Conservation (phyloP, 2,797 vertebrate species). For the Percopsis omiscomaycus region DNA sequence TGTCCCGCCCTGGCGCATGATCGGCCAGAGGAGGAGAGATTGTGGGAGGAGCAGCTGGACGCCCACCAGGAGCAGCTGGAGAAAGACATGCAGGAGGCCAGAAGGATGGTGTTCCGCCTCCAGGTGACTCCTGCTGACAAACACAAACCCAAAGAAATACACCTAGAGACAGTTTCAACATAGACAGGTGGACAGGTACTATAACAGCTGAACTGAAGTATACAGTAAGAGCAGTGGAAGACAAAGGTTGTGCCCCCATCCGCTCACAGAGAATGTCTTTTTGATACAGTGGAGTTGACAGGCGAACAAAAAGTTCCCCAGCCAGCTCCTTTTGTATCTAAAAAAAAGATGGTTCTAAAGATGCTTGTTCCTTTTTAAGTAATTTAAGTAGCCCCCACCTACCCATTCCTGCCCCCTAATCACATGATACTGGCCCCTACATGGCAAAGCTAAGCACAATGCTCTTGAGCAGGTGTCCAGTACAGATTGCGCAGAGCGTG, state of each 20-base stretch:
- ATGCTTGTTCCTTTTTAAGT: too few species aligned
- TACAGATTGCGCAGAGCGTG: not conserved
- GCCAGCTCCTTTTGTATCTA: too few species aligned
- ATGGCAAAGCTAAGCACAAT: not conserved
- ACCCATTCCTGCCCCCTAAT: constrained; percentile 4
- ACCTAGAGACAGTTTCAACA: too few species aligned
- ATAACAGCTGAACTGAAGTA: too few species aligned
- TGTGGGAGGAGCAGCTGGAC: constrained; percentile 96
- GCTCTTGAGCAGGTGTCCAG: not conserved
- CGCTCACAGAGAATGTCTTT: too few species aligned
- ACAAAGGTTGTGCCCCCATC: too few species aligned
- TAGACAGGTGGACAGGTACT: too few species aligned
- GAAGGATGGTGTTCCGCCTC: constrained; percentile 95
- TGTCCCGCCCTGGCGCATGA: constrained; percentile 73
- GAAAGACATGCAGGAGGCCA: constrained; percentile 97
- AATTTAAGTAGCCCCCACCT: too few species aligned
- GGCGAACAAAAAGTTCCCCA: too few species aligned
- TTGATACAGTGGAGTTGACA: too few species aligned
- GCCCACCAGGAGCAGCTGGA: constrained; percentile 96
- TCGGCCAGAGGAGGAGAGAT: constrained; percentile 73
- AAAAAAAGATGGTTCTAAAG: too few species aligned
- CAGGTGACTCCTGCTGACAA: constrained; percentile 78
- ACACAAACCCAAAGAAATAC: not conserved
- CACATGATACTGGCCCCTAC: constrained; percentile 15
- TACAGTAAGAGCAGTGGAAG: too few species aligned